phyloP scores from a whole-genome alignment of 2,113 vertebrate genomes.

The Scytalopus superciliaris region DNA sequence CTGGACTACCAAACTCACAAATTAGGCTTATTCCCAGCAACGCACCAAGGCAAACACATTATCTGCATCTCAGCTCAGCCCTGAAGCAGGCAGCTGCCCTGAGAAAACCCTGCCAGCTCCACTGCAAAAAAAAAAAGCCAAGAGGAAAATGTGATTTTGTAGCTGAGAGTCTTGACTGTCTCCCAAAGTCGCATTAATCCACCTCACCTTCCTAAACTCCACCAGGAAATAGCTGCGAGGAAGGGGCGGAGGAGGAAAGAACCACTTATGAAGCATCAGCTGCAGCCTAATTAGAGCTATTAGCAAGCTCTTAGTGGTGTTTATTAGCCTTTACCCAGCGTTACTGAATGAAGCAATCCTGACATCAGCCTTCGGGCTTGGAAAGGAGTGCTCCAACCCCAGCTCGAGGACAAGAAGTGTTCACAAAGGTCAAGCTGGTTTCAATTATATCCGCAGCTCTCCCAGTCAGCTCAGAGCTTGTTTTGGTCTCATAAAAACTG shows the following conservation, averaged over 20 bases:
- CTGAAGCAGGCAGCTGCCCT: background rate
- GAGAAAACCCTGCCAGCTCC: background rate
- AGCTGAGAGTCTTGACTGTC: background rate
- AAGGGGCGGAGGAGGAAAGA: slow-evolving; percentile 2
- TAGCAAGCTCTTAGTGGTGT: slow-evolving; percentile 45
- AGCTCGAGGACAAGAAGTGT: background rate
- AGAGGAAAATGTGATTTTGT: background rate
- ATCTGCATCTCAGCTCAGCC: background rate
- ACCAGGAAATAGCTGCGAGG: slow-evolving; percentile 44
- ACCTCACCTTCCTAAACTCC: slow-evolving; percentile 37
- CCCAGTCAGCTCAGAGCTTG: background rate
- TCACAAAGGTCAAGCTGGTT: background rate
- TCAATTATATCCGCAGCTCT: background rate
- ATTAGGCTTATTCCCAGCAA: background rate
- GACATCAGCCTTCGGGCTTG: slow-evolving; percentile 29
- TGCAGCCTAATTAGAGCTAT: slow-evolving; percentile 53
- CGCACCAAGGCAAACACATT: background rate
- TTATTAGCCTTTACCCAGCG: slow-evolving; percentile 17
- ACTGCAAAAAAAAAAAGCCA: background rate
- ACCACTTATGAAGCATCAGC: slow-evolving; percentile 43
- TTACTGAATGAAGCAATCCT: slow-evolving; percentile 14
- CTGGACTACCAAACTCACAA: background rate
- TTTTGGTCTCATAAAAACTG: background rate
- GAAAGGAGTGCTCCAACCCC: background rate
- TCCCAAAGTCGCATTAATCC: slow-evolving; percentile 20